Conservation (phyloP, 2,113 vertebrate genomes). For the Sporophila hypoxantha region DNA sequence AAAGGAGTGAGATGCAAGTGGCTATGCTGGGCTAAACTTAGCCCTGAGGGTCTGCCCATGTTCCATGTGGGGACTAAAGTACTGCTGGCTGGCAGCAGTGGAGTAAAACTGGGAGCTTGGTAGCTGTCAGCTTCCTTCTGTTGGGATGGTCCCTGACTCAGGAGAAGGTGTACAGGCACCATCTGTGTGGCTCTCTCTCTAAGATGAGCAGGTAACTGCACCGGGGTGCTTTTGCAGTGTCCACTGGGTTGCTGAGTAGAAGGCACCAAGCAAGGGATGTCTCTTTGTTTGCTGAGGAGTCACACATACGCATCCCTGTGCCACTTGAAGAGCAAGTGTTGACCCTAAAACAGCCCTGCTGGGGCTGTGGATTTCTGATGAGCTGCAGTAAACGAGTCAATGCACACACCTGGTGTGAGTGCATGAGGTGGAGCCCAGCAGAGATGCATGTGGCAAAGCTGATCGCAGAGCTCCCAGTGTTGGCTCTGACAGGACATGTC, state of each 20-base stretch:
- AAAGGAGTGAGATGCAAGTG: background rate
- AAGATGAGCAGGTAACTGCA: background rate
- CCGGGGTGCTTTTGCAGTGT: background rate
- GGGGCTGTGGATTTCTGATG: background rate
- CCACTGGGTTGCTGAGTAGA: accelerated
- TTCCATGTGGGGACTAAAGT: background rate
- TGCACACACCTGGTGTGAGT: background rate
- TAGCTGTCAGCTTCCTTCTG: background rate
- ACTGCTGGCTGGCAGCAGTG: background rate
- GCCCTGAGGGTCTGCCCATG: background rate
- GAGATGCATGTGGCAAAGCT: background rate
- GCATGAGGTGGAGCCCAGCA: background rate
- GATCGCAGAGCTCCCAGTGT: accelerated
- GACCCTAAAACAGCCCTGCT: background rate
- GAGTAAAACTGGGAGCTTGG: background rate
- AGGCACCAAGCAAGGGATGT: background rate
- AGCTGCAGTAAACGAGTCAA: background rate
- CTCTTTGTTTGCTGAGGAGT: background rate
- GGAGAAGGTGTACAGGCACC: background rate
- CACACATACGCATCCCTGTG: accelerated
- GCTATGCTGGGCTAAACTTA: background rate
- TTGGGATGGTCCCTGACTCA: background rate
- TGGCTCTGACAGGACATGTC: background rate
- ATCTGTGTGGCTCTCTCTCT: background rate
- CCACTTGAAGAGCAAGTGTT: background rate